A percentile compares a stretch with the other conserved stretches of the same genome.
Conservation (phyloP, 1,140 invertebrate genomes). For the Leucophenga varia region DNA sequence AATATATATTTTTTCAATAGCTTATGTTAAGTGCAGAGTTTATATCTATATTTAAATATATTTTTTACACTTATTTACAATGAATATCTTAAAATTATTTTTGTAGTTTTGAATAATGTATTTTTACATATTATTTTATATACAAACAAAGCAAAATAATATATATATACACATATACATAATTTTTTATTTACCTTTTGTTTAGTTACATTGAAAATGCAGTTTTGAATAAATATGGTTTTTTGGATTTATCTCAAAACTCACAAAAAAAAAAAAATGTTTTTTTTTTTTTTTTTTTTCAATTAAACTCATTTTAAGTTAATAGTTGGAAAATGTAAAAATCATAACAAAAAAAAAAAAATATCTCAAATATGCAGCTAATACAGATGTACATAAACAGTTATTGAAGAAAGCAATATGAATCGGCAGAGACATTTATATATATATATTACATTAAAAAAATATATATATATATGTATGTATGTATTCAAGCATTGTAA, state of each 20-base stretch:
- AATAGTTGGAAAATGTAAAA: neutral
- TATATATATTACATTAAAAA: neutral
- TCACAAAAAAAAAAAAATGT: slow-evolving; percentile 26
- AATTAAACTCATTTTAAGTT: neutral
- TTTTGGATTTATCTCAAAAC: slow-evolving; percentile 57
- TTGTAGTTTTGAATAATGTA: slow-evolving; percentile 27
- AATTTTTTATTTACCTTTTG: no score
- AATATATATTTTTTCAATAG: slow-evolving; percentile 2
- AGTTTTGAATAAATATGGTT: slow-evolving; percentile 56
- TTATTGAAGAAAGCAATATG: neutral
- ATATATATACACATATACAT: slow-evolving; percentile 10
- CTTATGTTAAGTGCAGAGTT: slow-evolving; percentile 5
- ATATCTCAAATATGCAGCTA: neutral
- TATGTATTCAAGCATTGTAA: no score
- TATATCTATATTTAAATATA: slow-evolving; percentile 10
- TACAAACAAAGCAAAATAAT: slow-evolving; percentile 14
- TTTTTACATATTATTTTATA: slow-evolving; percentile 28
- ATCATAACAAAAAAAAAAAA: slow-evolving; percentile 9
- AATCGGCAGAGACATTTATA: neutral
- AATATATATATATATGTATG: neutral
- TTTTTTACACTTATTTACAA: slow-evolving; percentile 6
- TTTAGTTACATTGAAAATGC: slow-evolving; percentile 20
- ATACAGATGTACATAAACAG: neutral
- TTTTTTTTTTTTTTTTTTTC: slow-evolving; percentile 4
- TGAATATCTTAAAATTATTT: slow-evolving; percentile 3